phyloP scores from a whole-genome alignment of 2,113 vertebrate species.

The Zootoca vivipara region DNA sequence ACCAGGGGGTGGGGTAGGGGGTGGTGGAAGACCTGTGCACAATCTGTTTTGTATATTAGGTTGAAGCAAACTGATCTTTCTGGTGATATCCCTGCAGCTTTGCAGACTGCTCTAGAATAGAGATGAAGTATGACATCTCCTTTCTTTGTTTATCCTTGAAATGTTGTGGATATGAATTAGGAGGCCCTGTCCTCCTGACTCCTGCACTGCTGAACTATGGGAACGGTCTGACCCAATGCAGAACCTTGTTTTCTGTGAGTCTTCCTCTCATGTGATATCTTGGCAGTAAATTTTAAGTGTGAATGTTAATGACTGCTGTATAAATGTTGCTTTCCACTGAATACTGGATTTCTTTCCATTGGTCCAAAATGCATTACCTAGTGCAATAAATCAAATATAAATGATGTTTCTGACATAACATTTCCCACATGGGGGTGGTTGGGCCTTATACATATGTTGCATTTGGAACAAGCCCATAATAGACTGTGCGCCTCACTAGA shows the following conservation, averaged over 20 bases:
- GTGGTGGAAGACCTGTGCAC: not conserved
- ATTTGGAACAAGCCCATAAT: not conserved
- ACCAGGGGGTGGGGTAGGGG: not conserved
- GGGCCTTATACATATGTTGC: not conserved
- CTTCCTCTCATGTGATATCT: not conserved
- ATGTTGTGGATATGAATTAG: not conserved
- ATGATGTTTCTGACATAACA: not conserved
- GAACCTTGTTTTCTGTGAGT: not conserved
- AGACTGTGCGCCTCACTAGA: not conserved
- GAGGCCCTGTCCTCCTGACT: not conserved
- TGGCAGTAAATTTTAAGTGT: not conserved
- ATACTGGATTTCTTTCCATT: not conserved
- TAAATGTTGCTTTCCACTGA: not conserved
- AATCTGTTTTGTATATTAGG: slow-evolving; percentile 21
- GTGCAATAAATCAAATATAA: not conserved
- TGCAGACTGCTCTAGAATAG: not conserved
- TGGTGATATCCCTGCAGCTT: not conserved
- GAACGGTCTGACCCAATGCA: not conserved
- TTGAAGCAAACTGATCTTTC: not conserved
- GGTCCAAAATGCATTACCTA: not conserved
- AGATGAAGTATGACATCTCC: slow-evolving; percentile 4
- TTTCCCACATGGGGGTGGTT: not conserved
- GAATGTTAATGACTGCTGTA: not conserved
- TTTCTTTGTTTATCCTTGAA: not conserved
- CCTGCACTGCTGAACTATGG: not conserved